Percentiles rank a stretch among this genome's conserved stretches.
These are phyloP conservation scores for Pedionomus torquatus DNA, from an alignment of 2,113 vertebrate species.

Conservation along the genomic window DNA sequence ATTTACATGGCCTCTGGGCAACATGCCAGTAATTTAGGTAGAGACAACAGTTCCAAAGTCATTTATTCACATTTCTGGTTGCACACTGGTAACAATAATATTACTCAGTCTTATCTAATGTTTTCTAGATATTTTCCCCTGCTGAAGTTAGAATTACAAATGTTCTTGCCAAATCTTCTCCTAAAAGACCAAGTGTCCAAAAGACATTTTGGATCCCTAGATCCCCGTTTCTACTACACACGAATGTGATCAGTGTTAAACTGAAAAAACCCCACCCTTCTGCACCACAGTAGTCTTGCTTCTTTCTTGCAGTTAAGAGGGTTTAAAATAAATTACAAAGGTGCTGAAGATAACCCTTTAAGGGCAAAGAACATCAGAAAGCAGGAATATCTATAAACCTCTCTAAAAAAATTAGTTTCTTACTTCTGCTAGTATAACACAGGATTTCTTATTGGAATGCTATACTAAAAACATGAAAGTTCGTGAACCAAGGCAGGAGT, in stretches of 20 bases:
- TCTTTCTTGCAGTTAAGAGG: not conserved
- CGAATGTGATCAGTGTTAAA: not conserved
- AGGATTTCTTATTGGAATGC: not conserved
- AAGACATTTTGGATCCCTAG: not conserved
- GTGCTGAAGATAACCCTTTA: not conserved
- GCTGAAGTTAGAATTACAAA: not conserved
- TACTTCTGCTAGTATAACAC: not conserved
- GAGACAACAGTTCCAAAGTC: not conserved
- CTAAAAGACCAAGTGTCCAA: not conserved
- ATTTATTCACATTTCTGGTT: not conserved
- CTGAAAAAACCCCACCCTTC: not conserved
- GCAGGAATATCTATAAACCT: not conserved
- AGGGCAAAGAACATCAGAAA: not conserved
- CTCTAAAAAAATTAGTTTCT: not conserved
- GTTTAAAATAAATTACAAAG: not conserved
- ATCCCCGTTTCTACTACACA: not conserved
- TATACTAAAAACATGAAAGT: constrained; percentile 27
- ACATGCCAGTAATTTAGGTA: not conserved
- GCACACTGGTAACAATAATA: not conserved
- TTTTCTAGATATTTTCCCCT: not conserved
- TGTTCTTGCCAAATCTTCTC: not conserved
- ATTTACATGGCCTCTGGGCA: not conserved
- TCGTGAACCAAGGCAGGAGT: constrained; percentile 43
- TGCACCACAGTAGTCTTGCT: not conserved
- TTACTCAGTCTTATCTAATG: not conserved